phyloP scores from a whole-genome alignment of 2,888 invertebrate species.

The Actias luna region DNA sequence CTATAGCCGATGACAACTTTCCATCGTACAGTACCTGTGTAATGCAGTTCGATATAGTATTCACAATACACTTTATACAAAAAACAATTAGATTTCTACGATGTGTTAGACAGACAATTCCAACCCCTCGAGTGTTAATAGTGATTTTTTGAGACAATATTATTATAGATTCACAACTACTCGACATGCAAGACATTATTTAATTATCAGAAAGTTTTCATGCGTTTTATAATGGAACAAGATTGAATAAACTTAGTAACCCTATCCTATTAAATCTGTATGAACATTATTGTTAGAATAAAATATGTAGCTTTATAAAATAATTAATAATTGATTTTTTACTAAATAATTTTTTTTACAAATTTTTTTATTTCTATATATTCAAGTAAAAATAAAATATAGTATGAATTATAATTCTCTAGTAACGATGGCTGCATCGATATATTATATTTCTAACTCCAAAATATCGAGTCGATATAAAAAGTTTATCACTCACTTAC shows the following conservation, averaged over 20 bases:
- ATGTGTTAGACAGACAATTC: neutral
- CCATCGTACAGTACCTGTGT: slow-evolving; percentile 98
- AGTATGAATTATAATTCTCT: neutral
- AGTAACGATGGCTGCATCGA: neutral
- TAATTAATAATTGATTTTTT: neutral
- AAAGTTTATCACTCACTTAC: too few relatives aligned
- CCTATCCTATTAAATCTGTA: neutral
- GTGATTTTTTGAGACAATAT: neutral
- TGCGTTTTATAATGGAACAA: neutral
- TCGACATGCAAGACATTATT: neutral
- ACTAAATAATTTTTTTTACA: neutral
- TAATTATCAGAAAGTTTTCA: neutral
- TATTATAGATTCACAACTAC: neutral
- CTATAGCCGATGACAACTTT: slow-evolving; percentile 96
- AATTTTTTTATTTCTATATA: neutral
- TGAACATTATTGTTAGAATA: neutral
- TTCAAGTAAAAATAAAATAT: neutral
- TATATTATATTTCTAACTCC: neutral
- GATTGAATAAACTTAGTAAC: neutral
- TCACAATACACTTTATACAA: neutral
- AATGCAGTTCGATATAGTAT: neutral
- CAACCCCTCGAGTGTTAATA: neutral
- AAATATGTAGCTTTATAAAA: neutral
- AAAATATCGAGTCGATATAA: neutral
- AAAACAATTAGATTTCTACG: neutral